Evolutionary conservation across 2,113 vertebrate species (phyloP).

Genomic region (Apaloderma vittatum): DNA sequence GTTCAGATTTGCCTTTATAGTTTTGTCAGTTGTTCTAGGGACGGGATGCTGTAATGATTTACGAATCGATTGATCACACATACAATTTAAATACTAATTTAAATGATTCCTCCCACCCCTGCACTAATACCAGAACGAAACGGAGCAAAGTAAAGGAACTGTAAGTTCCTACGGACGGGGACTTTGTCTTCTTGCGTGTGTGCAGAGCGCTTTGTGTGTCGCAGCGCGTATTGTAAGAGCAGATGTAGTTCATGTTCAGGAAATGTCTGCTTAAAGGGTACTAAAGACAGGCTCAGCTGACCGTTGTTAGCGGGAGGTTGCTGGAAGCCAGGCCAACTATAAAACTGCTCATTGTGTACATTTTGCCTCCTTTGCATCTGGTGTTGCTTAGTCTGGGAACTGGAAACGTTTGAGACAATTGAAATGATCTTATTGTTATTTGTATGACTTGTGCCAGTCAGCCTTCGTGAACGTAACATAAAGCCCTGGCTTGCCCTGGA

Average conservation of each 20-base stretch:
- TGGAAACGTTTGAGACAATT: slow-evolving; percentile 25
- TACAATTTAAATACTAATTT: neutral
- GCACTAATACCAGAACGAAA: neutral
- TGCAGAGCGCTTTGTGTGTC: neutral
- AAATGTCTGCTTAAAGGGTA: neutral
- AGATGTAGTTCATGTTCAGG: neutral
- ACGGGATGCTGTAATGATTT: neutral
- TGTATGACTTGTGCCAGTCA: neutral
- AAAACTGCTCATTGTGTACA: neutral
- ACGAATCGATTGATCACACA: neutral
- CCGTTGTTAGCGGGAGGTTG: slow-evolving; percentile 16
- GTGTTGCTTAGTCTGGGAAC: slow-evolving; percentile 27
- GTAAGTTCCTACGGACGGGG: neutral
- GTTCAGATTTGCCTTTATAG: neutral
- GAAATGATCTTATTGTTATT: slow-evolving; percentile 41
- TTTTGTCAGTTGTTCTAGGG: neutral
- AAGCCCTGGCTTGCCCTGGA: neutral
- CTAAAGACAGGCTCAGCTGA: neutral
- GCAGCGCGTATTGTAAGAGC: neutral
- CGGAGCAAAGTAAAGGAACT: neutral
- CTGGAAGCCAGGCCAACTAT: slow-evolving; percentile 12
- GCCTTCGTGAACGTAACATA: neutral
- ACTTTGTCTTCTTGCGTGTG: neutral
- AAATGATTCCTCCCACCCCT: neutral
- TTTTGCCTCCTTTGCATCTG: slow-evolving; percentile 27